phyloP scores from a whole-genome alignment of 2,113 vertebrate species.

The Cygnus atratus region DNA sequence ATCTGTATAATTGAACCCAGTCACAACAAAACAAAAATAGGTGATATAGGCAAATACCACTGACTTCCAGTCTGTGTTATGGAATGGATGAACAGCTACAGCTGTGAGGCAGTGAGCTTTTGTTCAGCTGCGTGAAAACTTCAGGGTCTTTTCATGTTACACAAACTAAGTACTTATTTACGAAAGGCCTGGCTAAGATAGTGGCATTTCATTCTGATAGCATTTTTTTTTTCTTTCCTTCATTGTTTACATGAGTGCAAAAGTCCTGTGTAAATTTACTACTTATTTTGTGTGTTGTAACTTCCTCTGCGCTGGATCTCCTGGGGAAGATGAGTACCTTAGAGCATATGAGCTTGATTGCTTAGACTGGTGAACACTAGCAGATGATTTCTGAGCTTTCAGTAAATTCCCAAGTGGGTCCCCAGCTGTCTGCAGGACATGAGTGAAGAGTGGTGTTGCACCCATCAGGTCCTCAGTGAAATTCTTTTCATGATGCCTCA shows the following conservation, averaged over 20 bases:
- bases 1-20: neutral
- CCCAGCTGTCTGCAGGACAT: neutral
- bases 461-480: neutral
- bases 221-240: neutral
- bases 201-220: neutral
- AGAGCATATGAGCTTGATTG: neutral
- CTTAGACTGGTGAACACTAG: neutral
- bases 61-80: neutral
- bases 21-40: neutral
- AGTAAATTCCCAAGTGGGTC: neutral
- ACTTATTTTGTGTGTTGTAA: neutral
- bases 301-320: neutral
- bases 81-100: neutral
- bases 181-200: neutral
- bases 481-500: neutral
- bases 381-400: neutral
- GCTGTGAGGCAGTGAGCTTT: neutral
- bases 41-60: neutral
- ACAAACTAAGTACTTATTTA: neutral
- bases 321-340: rapidly evolving
- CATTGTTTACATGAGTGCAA: neutral
- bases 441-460: neutral
- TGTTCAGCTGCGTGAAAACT: neutral
- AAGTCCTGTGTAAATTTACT: neutral
- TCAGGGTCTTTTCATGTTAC: neutral